Conservation (phyloP, 53 echinoderm and acorn worm species). For the Mesocentrotus franciscanus region DNA sequence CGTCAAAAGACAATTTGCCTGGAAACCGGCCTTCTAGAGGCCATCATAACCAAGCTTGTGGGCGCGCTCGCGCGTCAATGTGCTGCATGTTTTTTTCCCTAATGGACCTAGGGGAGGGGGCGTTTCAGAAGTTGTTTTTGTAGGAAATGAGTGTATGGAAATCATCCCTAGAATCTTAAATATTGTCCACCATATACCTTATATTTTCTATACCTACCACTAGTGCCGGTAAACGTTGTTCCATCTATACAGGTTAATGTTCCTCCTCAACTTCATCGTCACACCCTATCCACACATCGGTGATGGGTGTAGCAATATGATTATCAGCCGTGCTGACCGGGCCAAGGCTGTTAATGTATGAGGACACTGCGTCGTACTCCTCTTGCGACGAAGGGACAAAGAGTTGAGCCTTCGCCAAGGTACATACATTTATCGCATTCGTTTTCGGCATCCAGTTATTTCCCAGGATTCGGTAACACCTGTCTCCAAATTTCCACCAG, state of each 20-base stretch:
- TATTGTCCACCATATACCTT: neutral
- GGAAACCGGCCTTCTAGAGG: no score
- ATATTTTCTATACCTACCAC: neutral
- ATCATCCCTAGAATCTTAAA: neutral
- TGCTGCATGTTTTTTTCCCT: no score
- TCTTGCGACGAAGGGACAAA: slow-evolving; percentile 1
- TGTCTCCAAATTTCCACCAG: no score
- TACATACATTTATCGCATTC: neutral
- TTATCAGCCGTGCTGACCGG: neutral
- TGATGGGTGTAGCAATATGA: neutral
- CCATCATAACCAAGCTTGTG: no score
- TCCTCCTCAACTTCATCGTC: neutral
- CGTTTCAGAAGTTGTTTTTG: neutral
- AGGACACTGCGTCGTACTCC: neutral
- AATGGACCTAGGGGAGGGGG: no score
- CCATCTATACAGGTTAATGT: slow-evolving; percentile 2
- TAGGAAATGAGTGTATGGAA: neutral
- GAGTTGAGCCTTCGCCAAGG: neutral
- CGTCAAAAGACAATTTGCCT: no score
- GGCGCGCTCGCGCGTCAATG: no score
- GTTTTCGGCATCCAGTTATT: neutral
- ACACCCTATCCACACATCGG: neutral
- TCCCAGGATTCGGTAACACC: neutral
- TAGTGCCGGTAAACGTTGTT: neutral
- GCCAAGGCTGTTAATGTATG: no score